Evolutionary conservation across 1,140 invertebrate species (phyloP), one percentile per base, ranked within the genome.

Genomic region (Leptinotarsa lineolata): DNA sequence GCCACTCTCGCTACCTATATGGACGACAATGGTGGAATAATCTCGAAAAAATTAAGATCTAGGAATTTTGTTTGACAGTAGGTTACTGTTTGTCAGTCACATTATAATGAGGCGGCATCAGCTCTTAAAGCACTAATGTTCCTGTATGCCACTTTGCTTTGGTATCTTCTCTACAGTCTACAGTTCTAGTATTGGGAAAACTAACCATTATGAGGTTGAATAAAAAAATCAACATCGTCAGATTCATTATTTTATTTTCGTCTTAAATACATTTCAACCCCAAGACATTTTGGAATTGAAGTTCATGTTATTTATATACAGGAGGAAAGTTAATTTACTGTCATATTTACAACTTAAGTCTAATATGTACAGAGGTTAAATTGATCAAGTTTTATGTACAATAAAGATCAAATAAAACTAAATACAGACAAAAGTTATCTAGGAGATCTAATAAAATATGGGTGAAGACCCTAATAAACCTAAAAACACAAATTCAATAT

Each of bases 361-460:
- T 30, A 58, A 39, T 69, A 69, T 69, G n/a, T 69, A 69, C 68
- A 69, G 20, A 39, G n/a, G 15, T 54, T 54, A 54, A 16, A 54
- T 54, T 18, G 48, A 54, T 54, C 16, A 54, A 54, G 48, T 54
- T 48, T 58, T 69, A 69, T 69, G 46, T 69, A 69, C 68, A 69
- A 69, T 69, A n/a, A 59, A 21, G 46, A 58, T 24, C 20, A 46
- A 68, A 69, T 69, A 69, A 69, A 69, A 54, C n/a, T 54, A 54
- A 54, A 54, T 54, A 54, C 48, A 54, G 48, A 54, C 48, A 54
- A 54, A 54, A 54, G 48, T 54, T 54, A 66, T 18, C 64, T 66
- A 44, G 39, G 64, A 66, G 64, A 66, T 66, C 64, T 66, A 66
- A 44, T 66, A 66, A 66, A 66, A 46, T 66, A 66, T 54, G 48